Base-by-base conservation (phyloP, 2,113 vertebrate species). In the Larimichthys crocea region DNA sequence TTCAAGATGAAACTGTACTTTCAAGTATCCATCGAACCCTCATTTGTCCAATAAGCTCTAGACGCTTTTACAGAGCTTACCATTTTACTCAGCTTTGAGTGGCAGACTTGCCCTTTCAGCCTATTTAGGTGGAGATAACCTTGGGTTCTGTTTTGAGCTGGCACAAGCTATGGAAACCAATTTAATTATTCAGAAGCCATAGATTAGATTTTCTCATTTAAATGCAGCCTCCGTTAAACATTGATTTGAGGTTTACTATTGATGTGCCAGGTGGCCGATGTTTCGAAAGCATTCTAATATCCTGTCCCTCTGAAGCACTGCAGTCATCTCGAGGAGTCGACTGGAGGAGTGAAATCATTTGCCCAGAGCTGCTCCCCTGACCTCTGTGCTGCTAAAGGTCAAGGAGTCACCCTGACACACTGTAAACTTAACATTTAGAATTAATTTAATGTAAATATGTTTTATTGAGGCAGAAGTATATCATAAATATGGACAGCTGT, bases 181-280 rank as follows among this genome's bases (percentile, higher is more conserved):
- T 86, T 78, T 79, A 83, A 89, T 91, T 87, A 90, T 83, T 83
- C 64, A 80, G 46, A 63, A 75, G 73, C 59, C 19, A 68, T 78
- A 88, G 90, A 90, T 88, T 86, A 73, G 75, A 88, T 79, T 83
- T 73, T 75, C 85, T 88, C 82, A 88, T 91, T 91, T 82, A 83
- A 86, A 89, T 91, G 80, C 88, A 85, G 78, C 52, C 71, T 80
- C 53, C 2, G 80, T 88, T 81, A 80, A 87, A 74, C 72, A 88
- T 87, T 89, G 89, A 93, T 87, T 89, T 78, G 78, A 48, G 65
- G 67, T 86, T 85, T 76, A 79, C 74, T 56, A 82, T 81, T 84
- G 85, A 90, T 88, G 80, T 85, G 74, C 74, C 76, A 84, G 81
- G 69, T 88, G 60, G 85, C 22, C 76, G 50, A 20, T 84, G 55